These are phyloP conservation scores for Rhabdophis nuchalis DNA, from an alignment of 2,797 vertebrate species.

Conservation along the genomic window DNA sequence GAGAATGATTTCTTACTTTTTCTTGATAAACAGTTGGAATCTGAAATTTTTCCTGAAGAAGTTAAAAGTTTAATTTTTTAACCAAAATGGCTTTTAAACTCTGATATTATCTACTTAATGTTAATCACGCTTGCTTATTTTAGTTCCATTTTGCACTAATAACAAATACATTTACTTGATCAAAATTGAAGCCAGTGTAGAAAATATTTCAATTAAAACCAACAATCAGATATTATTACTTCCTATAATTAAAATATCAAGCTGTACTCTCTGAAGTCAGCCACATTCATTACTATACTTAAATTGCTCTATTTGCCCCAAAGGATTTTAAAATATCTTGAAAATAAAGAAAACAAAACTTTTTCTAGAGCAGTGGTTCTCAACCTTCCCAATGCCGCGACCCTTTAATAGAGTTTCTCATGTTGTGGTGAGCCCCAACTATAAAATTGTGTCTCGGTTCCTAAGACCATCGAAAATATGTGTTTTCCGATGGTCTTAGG, in stretches of 20 bases:
- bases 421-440: too few species aligned
- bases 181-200: neutral
- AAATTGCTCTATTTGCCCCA: neutral
- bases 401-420: too few species aligned
- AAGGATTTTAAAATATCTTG: neutral
- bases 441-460: too few species aligned
- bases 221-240: neutral
- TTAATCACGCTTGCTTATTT: neutral
- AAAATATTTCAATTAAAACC: neutral
- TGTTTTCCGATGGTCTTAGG: too few species aligned
- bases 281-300: neutral
- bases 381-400: too few species aligned
- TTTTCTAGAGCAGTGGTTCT: too few species aligned
- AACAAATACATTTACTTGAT: neutral
- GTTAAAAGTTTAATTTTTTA: neutral
- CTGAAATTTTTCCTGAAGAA: constrained; percentile 71
- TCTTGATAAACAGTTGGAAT: constrained; percentile 72
- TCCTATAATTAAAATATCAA: neutral
- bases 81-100: neutral
- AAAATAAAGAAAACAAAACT: neutral
- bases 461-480: too few species aligned
- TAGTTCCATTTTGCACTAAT: neutral
- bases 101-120: neutral
- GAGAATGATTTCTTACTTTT: constrained; percentile 79
- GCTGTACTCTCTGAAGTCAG: neutral